These are phyloP conservation scores for Xerus inauris DNA, from an alignment of 2,113 vertebrate genomes.

Conservation along the genomic window DNA sequence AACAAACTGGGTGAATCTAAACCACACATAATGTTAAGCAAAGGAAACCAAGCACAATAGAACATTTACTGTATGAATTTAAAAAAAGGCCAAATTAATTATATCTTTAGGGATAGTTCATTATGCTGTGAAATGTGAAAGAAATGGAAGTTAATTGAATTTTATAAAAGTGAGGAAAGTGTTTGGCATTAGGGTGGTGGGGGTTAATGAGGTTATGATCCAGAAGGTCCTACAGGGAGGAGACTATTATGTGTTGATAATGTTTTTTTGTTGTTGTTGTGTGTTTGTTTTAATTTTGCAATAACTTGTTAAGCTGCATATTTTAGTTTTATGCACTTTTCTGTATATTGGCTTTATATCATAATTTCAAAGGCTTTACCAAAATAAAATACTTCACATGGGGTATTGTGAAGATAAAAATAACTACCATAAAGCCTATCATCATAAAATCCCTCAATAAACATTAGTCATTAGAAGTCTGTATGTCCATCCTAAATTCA, in stretches of 20 bases:
- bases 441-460: background rate
- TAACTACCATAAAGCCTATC: background rate
- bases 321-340: background rate
- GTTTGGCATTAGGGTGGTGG: background rate
- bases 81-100: background rate
- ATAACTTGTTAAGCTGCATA: background rate
- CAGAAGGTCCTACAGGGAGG: too few relatives aligned
- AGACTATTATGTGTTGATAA: background rate
- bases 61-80: background rate
- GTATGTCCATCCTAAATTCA: background rate
- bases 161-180: background rate
- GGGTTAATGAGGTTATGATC: too few relatives aligned
- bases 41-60: background rate
- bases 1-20: background rate
- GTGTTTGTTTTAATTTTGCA: background rate
- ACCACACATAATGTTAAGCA: background rate
- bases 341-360: background rate
- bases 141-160: background rate
- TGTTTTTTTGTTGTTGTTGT: too few relatives aligned
- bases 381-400: background rate
- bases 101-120: background rate
- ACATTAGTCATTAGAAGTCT: background rate
- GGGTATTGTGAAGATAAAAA: background rate
- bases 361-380: background rate
- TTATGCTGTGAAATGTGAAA: background rate